Base-by-base conservation (phyloP, 2,113 vertebrate species). In the Callocephalon fimbriatum region DNA sequence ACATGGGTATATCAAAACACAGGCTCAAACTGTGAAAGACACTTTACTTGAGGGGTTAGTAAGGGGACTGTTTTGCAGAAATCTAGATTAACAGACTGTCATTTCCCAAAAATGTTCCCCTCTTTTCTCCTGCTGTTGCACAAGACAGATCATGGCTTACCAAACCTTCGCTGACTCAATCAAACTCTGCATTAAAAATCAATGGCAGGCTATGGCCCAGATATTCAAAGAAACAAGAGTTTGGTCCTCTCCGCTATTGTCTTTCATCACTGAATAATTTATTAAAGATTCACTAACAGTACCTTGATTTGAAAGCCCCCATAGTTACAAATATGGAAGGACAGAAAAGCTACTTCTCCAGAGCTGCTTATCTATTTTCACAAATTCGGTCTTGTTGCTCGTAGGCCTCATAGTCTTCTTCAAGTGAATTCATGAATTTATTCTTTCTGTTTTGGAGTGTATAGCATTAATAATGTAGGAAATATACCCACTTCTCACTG, bases 381-480 rank as follows among this genome's bases (percentile, higher is more conserved):
- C 16, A 88, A 73, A 90, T 79, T 44, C 90, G 27, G 54, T 50
- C 38, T 29, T 61, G 59, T 58, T 88, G 53, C 50, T 88, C 42
- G 50, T 47, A 42, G 72, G 67, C 63, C 42, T 15, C 32, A 78
- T 21, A 45, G 38, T 22, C 37, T 27, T 96, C 48, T 71, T 93
- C 82, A 86, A 2, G 7, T n/a, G 31, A 91, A 71, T 61, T 80
- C 51, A 84, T 84, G 6, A 74, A 70, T 90, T 83, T 86, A 70
- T 90, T 92, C 63, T 35, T 88, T 92, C 79, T 93, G 48, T 26
- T 61, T 84, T 80, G 56, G 27, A 93, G 31, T 47, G 51, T 68
- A 77, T n/a, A 83, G 56, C 35, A 83, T 92, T 59, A 80, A 88
- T 80, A 83, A 90, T 63, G 80, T 61, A 88, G 53, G 51, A 95